phyloP scores from a whole-genome alignment of 2,797 vertebrate genomes.

The Gallinago solitaria region DNA sequence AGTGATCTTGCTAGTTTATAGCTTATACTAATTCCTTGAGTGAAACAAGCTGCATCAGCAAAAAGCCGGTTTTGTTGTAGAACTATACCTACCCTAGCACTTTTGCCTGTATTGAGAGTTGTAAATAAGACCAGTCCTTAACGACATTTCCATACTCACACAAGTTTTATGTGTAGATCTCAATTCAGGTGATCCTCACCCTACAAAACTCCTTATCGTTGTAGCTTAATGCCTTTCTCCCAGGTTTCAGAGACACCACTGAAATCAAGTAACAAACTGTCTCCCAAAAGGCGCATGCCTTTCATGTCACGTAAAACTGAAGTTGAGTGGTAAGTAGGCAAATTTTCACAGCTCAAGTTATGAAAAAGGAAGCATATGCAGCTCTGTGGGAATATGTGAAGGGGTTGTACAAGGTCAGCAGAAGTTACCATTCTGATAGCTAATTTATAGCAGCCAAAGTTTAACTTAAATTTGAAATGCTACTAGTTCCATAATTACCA shows the following conservation, averaged over 20 bases:
- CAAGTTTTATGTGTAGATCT: neutral
- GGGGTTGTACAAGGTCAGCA: neutral
- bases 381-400: neutral
- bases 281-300: neutral
- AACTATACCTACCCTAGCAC: neutral
- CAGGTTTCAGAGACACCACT: neutral
- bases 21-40: neutral
- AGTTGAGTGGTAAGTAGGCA: neutral
- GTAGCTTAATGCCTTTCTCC: neutral
- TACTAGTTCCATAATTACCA: neutral
- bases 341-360: neutral
- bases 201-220: neutral
- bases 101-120: neutral
- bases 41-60: constrained; percentile 19
- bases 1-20: neutral
- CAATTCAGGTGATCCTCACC: neutral
- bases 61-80: neutral
- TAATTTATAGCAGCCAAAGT: neutral
- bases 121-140: constrained; percentile 27
- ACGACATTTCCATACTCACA: neutral
- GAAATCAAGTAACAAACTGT: neutral
- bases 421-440: neutral
- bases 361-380: neutral
- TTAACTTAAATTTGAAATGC: neutral
- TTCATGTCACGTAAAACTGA: neutral